phyloP scores from a whole-genome alignment of 2,888 invertebrate species.

The Tupiocoris notatus region DNA sequence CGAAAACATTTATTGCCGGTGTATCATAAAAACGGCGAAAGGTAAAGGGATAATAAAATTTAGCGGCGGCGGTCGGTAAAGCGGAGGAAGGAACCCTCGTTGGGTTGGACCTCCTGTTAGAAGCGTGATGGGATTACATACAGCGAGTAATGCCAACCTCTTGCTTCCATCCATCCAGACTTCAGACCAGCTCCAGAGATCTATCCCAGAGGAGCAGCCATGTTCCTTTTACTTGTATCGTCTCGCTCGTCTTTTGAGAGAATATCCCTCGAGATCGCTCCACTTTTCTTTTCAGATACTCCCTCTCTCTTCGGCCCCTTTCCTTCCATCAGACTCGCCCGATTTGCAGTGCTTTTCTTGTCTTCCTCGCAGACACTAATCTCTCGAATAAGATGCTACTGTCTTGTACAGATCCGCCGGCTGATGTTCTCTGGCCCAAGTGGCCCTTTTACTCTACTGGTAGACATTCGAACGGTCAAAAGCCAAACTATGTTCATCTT shows the following conservation, averaged over 20 bases:
- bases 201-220: neutral
- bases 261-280: neutral
- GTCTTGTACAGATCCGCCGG: neutral
- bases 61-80: conserved; percentile 19
- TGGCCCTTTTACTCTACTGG: neutral
- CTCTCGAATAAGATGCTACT: conserved; percentile 6
- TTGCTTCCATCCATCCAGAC: neutral
- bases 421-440: neutral
- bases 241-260: neutral
- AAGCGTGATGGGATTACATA: conserved; percentile 43
- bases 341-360: conserved; percentile 32
- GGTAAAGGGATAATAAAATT: conserved; percentile 43
- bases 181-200: neutral
- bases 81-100: neutral
- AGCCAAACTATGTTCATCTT: neutral
- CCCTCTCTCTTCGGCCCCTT: neutral
- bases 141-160: conserved; percentile 33
- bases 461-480: neutral
- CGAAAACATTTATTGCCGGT: conserved; percentile 40
- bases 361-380: conserved; percentile 26
- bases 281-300: conserved; percentile 29
- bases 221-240: neutral
- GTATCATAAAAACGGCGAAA: conserved; percentile 41
- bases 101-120: conserved; percentile 7
- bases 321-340: conserved; percentile 27